A percentile compares a stretch with the other conserved stretches of the same genome.
phyloP scores from a whole-genome alignment of 2,797 vertebrate species.

The Macropodus opercularis region DNA sequence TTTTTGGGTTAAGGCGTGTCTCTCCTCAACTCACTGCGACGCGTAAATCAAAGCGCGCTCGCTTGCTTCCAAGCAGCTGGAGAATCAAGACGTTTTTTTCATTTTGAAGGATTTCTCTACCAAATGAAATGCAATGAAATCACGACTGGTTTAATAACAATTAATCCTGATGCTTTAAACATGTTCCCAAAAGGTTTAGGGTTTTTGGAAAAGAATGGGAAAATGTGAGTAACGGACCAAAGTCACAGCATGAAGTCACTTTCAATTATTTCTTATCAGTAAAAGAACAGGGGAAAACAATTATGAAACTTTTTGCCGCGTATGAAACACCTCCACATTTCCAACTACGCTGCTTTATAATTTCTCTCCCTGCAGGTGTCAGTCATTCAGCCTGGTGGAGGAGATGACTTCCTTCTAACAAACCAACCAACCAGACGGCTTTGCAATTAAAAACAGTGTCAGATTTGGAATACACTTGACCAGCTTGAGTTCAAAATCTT shows the following conservation, averaged over 20 bases:
- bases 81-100: neutral
- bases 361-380: conserved; percentile 20
- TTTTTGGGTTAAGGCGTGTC: conserved; percentile 6
- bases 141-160: neutral
- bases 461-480: conserved; percentile 49
- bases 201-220: conserved; percentile 1
- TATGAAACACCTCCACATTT: conserved; percentile 23
- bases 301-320: neutral
- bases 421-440: conserved; percentile 31
- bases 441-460: conserved; percentile 45
- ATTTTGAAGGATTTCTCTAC: neutral
- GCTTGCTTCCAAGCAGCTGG: neutral
- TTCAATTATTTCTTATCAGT: conserved; percentile 7
- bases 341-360: conserved; percentile 6
- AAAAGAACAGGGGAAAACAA: neutral
- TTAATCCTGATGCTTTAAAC: conserved; percentile 29
- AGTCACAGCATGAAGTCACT: conserved; percentile 2
- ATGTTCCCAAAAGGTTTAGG: conserved; percentile 11
- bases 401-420: conserved; percentile 28
- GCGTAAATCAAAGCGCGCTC: conserved; percentile 12
- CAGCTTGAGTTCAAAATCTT: conserved; percentile 44
- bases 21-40: neutral
- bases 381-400: conserved; percentile 11
- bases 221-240: neutral
- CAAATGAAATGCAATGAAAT: conserved; percentile 7